Evolutionary conservation across 2,888 invertebrate genomes (phyloP).

Genomic region (Dolomedes plantarius): DNA sequence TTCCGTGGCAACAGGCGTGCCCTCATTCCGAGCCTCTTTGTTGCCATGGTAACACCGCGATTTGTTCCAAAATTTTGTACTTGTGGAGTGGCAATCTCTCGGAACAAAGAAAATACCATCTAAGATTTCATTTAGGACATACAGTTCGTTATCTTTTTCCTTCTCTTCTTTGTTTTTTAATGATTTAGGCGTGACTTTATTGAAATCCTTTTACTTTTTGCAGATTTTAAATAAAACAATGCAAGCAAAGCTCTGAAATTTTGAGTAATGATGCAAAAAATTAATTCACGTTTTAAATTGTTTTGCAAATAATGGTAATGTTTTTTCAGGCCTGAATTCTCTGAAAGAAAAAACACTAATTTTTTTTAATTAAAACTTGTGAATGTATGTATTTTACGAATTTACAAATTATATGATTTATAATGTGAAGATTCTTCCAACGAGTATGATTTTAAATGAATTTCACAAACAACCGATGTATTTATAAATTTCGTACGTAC

Average conservation of each 20-base stretch:
- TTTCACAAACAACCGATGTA: too few species aligned
- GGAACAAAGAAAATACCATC: constrained; percentile 20
- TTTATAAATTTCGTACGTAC: too few species aligned
- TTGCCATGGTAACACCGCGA: constrained; percentile 23
- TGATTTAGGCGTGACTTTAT: neutral
- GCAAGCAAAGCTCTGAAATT: neutral
- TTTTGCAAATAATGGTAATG: neutral
- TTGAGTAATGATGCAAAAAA: neutral
- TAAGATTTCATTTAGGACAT: constrained; percentile 1
- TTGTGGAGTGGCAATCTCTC: constrained; percentile 4
- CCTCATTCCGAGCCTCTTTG: constrained; percentile 25
- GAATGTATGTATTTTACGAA: too few species aligned
- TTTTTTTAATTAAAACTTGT: too few species aligned
- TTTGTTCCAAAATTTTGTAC: neutral
- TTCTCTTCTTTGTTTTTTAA: neutral
- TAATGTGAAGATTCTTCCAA: too few species aligned
- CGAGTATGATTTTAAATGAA: too few species aligned
- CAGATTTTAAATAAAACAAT: neutral
- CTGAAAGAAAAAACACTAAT: neutral
- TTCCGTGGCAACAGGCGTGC: constrained; percentile 28
- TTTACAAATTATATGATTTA: too few species aligned
- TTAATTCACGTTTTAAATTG: neutral
- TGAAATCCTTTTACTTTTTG: neutral
- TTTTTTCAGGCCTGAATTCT: too few species aligned
- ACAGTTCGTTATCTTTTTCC: neutral